phyloP scores from a whole-genome alignment of 2,888 invertebrate species.

The Eurytoma californica region DNA sequence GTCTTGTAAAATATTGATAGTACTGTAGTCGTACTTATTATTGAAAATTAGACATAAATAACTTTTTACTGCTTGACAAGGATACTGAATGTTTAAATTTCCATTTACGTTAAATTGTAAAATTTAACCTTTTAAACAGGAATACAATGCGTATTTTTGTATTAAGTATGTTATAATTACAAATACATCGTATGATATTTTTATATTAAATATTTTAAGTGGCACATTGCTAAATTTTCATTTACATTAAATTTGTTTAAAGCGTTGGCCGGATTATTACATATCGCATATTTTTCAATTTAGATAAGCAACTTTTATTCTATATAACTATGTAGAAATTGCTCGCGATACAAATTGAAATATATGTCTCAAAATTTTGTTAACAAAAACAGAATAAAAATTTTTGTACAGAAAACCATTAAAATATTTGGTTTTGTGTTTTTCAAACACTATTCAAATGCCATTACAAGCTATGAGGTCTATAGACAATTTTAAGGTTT shows the following conservation, averaged over 20 bases:
- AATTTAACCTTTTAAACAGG: slow-evolving; percentile 17
- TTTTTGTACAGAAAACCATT: slow-evolving; percentile 12
- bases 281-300: slow-evolving; percentile 31
- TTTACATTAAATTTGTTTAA: slow-evolving; percentile 13
- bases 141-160: slow-evolving; percentile 39
- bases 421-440: slow-evolving; percentile 13
- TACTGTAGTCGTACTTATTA: no score
- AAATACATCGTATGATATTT: slow-evolving; percentile 54
- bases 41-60: neutral
- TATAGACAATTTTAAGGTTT: neutral
- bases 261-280: slow-evolving; percentile 36
- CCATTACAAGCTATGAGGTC: neutral
- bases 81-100: neutral
- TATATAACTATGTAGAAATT: slow-evolving; percentile 23
- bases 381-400: slow-evolving; percentile 16
- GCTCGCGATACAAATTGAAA: slow-evolving; percentile 11
- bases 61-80: neutral
- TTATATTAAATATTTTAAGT: slow-evolving; percentile 48
- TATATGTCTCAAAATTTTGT: slow-evolving; percentile 6
- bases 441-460: slow-evolving; percentile 31
- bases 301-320: neutral
- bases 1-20: neutral
- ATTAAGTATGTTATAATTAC: slow-evolving; percentile 16
- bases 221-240: slow-evolving; percentile 38
- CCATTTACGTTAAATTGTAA: slow-evolving; percentile 9